These are phyloP conservation scores for Falco peregrinus DNA, from an alignment of 2,797 vertebrate species.

Conservation along the genomic window DNA sequence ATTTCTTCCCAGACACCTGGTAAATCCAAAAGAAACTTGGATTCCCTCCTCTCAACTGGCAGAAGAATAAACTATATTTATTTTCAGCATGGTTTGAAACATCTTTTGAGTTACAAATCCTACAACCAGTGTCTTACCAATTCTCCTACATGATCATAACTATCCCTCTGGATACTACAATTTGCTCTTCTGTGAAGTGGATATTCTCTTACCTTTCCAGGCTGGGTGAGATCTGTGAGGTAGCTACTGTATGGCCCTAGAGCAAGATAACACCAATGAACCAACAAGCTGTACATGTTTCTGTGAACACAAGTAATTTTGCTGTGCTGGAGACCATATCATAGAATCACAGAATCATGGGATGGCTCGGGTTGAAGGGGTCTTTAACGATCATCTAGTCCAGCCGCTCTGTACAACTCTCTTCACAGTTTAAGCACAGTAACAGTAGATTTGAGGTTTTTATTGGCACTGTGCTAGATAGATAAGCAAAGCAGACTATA, in stretches of 20 bases:
- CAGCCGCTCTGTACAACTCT: neutral
- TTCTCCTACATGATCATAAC: neutral
- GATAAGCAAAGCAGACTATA: neutral
- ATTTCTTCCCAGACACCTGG: neutral
- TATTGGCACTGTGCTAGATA: neutral
- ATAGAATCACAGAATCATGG: neutral
- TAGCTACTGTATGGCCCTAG: neutral
- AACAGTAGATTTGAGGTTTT: neutral
- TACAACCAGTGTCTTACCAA: neutral
- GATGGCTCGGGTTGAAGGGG: neutral
- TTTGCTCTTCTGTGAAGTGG: neutral
- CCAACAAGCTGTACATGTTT: rapidly evolving
- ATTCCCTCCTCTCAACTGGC: neutral
- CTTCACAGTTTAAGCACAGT: neutral
- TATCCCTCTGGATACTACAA: neutral
- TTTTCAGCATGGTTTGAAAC: neutral
- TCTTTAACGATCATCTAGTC: neutral
- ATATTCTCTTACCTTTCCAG: neutral
- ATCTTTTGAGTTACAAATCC: neutral
- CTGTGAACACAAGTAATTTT: neutral
- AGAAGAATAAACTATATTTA: neutral
- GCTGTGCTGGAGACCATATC: neutral
- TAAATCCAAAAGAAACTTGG: neutral
- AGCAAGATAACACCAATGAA: neutral
- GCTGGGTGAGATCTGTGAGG: neutral